These are phyloP conservation scores for Drosophila auraria DNA, from an alignment of 1,140 invertebrate species.

Conservation along the genomic window DNA sequence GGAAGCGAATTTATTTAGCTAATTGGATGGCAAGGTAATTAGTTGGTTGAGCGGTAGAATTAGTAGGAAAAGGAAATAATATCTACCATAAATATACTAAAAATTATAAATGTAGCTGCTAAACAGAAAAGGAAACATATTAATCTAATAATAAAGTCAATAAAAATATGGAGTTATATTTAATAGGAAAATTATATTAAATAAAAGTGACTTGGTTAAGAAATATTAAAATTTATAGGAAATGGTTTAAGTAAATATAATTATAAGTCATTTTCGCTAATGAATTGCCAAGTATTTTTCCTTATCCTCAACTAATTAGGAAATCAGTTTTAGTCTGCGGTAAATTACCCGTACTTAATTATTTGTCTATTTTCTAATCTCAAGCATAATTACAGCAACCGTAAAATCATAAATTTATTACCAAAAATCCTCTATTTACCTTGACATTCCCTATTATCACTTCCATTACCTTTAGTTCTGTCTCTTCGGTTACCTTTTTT, in stretches of 20 bases:
- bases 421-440: not conserved
- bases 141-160: too few species aligned
- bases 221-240: too few species aligned
- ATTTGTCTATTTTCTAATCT: not conserved
- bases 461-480: not conserved
- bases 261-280: too few species aligned
- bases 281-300: too few species aligned
- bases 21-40: constrained; percentile 59
- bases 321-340: not conserved
- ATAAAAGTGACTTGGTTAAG: too few species aligned
- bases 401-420: not conserved
- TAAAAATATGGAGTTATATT: not conserved
- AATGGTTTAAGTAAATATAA: too few species aligned
- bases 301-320: not conserved
- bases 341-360: not conserved
- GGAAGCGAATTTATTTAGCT: constrained; percentile 34
- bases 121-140: not conserved
- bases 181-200: too few species aligned
- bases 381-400: not conserved
- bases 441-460: constrained; percentile 6
- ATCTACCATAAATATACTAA: too few species aligned
- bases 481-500: not conserved
- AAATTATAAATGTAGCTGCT: too few species aligned
- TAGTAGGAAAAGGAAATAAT: not conserved
- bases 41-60: constrained; percentile 32